These are phyloP conservation scores for Ptilodon capucinus DNA, from an alignment of 2,888 invertebrate species.

Conservation along the genomic window DNA sequence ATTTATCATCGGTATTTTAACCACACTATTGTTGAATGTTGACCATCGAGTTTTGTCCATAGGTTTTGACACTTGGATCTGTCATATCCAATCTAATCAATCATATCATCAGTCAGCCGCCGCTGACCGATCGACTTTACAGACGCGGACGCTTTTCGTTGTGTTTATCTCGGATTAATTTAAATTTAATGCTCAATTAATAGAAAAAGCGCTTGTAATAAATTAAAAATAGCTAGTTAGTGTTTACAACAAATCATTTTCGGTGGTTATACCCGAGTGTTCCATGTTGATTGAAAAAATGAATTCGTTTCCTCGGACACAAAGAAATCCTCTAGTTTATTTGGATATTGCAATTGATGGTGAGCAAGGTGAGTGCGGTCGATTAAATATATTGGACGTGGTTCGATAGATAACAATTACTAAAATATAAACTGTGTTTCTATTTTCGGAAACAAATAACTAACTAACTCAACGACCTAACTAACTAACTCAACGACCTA, in stretches of 20 bases:
- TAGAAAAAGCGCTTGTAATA: neutral
- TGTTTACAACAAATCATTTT: neutral
- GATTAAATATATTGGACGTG: neutral
- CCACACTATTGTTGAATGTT: too few species aligned
- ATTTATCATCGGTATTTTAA: too few species aligned
- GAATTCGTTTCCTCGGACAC: constrained; percentile 38
- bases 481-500: too few species aligned
- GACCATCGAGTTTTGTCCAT: too few species aligned
- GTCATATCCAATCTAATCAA: too few species aligned
- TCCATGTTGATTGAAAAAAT: constrained; percentile 46
- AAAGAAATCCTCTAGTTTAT: constrained; percentile 86
- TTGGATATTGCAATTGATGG: constrained; percentile 87
- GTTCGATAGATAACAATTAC: neutral
- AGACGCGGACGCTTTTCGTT: too few species aligned
- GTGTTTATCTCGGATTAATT: neutral
- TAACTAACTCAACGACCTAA: too few species aligned
- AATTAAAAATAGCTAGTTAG: neutral
- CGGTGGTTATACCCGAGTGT: constrained; percentile 7
- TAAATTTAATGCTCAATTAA: neutral
- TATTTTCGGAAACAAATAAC: neutral
- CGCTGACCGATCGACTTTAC: too few species aligned
- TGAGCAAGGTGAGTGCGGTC: constrained; percentile 81
- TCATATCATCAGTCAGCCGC: too few species aligned
- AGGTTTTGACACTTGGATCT: too few species aligned
- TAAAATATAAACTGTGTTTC: neutral